A percentile compares a stretch with the other conserved stretches of the same genome.
Evolutionary conservation across 1,140 invertebrate genomes (phyloP).

Genomic region (Penaeus chinensis): DNA sequence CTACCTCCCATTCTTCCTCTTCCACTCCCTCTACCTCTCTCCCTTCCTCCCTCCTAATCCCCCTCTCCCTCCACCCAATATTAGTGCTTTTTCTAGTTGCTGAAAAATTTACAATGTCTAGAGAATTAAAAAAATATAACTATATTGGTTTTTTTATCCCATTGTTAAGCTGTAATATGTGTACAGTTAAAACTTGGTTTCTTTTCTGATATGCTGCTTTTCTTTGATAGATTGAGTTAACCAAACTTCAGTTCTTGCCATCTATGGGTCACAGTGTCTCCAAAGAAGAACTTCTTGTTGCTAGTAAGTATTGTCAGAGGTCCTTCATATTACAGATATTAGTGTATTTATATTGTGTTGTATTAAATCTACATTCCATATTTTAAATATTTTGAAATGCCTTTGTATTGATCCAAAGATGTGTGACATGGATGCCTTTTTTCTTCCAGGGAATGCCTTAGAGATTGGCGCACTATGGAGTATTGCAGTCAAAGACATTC

Average conservation of each 20-base stretch:
- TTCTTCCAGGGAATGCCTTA: constrained; percentile 81
- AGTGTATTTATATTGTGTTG: not conserved
- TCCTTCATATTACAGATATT: constrained; percentile 55
- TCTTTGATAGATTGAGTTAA: constrained; percentile 81
- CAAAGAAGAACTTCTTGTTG: constrained; percentile 88
- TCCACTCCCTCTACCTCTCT: too few species aligned
- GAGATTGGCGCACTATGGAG: constrained; percentile 97
- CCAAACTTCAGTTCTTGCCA: constrained; percentile 87
- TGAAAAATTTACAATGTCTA: too few species aligned
- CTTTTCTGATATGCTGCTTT: not conserved
- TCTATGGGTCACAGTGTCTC: constrained; percentile 82
- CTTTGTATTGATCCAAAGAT: constrained; percentile 29
- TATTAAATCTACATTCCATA: not conserved
- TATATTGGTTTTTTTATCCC: not conserved
- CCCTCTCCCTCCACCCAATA: too few species aligned
- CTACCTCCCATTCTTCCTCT: too few species aligned
- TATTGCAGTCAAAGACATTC: constrained; percentile 90
- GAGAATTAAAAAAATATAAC: too few species aligned
- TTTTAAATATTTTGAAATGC: not conserved
- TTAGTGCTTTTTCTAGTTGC: too few species aligned
- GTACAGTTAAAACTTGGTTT: too few species aligned
- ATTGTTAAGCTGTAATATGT: not conserved
- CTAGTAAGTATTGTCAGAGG: constrained; percentile 73
- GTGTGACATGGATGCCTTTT: not conserved
- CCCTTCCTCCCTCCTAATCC: too few species aligned